Percentiles rank a stretch among this genome's conserved stretches.
phyloP scores from a whole-genome alignment of 2,113 vertebrate species.

The Lynx canadensis region DNA sequence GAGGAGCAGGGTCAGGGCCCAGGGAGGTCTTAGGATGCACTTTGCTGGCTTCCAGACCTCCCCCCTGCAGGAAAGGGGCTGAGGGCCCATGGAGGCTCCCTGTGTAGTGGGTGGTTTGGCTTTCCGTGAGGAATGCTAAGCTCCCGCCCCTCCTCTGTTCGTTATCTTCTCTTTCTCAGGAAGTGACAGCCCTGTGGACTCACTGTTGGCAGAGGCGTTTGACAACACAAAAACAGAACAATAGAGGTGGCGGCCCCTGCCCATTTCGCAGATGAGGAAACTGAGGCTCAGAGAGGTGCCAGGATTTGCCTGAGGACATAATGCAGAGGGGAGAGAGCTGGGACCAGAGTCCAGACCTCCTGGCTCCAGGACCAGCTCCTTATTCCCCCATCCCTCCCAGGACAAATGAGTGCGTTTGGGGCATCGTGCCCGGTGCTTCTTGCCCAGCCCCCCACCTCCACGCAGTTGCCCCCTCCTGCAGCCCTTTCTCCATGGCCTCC shows the following conservation, averaged over 20 bases:
- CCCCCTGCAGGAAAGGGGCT: not conserved
- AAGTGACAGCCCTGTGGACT: not conserved
- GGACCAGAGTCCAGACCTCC: not conserved
- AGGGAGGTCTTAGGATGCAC: not conserved
- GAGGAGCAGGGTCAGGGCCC: not conserved
- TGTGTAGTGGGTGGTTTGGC: not conserved
- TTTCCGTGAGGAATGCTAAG: not conserved
- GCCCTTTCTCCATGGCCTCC: too few relatives aligned
- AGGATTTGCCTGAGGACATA: not conserved
- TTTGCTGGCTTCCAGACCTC: not conserved
- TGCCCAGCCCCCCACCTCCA: not conserved
- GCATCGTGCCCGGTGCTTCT: too few relatives aligned
- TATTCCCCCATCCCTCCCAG: not conserved
- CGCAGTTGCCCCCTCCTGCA: not conserved
- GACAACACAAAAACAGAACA: not conserved
- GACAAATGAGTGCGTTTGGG: not conserved
- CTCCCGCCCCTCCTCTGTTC: not conserved
- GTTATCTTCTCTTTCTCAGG: not conserved
- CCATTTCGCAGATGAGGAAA: too few relatives aligned
- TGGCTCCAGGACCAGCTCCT: not conserved
- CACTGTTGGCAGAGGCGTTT: not conserved
- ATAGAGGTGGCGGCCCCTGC: not conserved
- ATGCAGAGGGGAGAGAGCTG: not conserved
- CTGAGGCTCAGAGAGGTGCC: not conserved
- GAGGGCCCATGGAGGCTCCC: not conserved